Base-by-base conservation (phyloP, 1,140 invertebrate genomes). In the Cydia amplana region DNA sequence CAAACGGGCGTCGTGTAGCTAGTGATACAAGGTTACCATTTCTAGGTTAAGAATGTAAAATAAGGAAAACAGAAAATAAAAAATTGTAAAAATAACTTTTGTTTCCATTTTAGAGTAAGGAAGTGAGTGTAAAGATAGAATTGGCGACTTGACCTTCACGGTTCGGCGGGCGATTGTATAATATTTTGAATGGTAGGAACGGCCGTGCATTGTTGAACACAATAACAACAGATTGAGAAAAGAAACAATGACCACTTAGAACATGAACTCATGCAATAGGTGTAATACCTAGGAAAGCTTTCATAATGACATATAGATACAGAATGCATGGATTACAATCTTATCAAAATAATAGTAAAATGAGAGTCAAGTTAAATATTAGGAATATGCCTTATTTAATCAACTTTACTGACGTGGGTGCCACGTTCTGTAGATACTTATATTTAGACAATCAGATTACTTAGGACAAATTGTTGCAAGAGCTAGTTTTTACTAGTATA, bases 1-100 rank as follows among this genome's bases (percentile, higher is more conserved):
- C 82, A 86, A 87, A 89, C 86, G 88, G 80, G 85, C 83, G 86
- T 87, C 84, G 82, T 83, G 87, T 88, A 87, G 82, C 79, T 85
- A 89, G 90, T 91, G 90, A 91, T 92, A 83, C 87, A 91, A 88
- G 79, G 90, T 92, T 92, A 92, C 90, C 90, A 92, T 89, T 90
- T 86, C 32, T 92, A 89, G 86, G 84, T 86, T 92, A 91, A 90
- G 88, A 87, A 82, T 91, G 87, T 90, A 90, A 91, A 87, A 87
- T 87, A 83, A 85, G 79, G 87, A 85, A 86, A 87, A 87, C 83
- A 82, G 18, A 72, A 77, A 81, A 83, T 79, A 80, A 82, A 77
- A 80, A 85, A 77, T 16, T 74, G 49, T 63, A 75, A 78, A 85
- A 82, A 79, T 77, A 36, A 74, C 12, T 72, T 43, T 60, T 74